These are phyloP conservation scores for Anthophora plumipes DNA, from an alignment of 2,888 invertebrate species.

Conservation along the genomic window DNA sequence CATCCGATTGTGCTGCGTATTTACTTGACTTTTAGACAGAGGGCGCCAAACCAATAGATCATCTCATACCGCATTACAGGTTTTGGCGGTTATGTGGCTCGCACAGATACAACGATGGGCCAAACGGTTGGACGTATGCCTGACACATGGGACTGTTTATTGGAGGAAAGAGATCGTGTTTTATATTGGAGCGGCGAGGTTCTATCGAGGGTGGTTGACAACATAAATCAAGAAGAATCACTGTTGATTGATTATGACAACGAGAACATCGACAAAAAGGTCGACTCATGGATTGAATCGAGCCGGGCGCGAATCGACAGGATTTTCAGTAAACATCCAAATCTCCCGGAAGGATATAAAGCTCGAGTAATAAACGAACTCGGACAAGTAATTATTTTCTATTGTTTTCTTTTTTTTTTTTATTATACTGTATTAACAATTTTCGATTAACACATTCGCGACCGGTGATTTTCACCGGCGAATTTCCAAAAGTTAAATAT, in stretches of 20 bases:
- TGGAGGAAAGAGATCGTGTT: slow-evolving; percentile 71
- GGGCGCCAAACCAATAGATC: slow-evolving; percentile 15
- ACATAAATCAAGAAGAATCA: slow-evolving; percentile 70
- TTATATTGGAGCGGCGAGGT: slow-evolving; percentile 76
- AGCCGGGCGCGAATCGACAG: slow-evolving; percentile 50
- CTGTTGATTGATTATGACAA: slow-evolving; percentile 72
- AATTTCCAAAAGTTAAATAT: too few species aligned
- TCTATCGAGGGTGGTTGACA: slow-evolving; percentile 72
- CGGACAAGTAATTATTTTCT: slow-evolving; percentile 61
- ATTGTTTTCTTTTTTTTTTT: not conserved
- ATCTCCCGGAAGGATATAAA: slow-evolving; percentile 28
- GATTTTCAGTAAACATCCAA: slow-evolving; percentile 43
- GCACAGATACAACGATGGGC: slow-evolving; percentile 67
- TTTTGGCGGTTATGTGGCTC: not conserved
- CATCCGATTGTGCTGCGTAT: not conserved
- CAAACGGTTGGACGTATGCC: slow-evolving; percentile 74
- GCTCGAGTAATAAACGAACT: slow-evolving; percentile 44
- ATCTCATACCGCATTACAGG: not conserved
- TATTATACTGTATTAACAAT: not conserved
- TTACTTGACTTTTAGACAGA: slow-evolving; percentile 12
- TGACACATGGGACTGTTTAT: slow-evolving; percentile 67
- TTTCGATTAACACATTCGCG: too few species aligned
- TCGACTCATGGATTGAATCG: slow-evolving; percentile 70
- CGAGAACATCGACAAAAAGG: slow-evolving; percentile 67
- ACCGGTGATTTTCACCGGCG: too few species aligned